phyloP scores from a whole-genome alignment of 2,797 vertebrate species.

The Rallus crepitans region DNA sequence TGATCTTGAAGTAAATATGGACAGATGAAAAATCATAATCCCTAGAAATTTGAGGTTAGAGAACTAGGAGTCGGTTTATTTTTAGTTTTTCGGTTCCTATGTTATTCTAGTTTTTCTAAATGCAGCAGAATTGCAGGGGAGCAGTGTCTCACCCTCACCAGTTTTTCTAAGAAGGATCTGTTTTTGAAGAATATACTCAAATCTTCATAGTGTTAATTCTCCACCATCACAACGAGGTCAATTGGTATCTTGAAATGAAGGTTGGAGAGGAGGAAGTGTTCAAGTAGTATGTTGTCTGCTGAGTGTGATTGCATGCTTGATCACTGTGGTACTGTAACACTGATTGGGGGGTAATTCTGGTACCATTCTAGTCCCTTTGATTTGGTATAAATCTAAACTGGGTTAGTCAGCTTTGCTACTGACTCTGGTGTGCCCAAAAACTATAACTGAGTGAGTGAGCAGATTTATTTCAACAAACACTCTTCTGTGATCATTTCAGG shows the following conservation, averaged over 20 bases:
- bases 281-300: neutral
- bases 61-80: neutral
- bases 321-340: neutral
- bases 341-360: neutral
- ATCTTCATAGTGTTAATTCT: neutral
- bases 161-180: neutral
- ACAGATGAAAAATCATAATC: neutral
- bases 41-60: neutral
- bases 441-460: neutral
- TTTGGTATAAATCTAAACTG: neutral
- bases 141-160: neutral
- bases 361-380: neutral
- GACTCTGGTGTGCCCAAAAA: neutral
- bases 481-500: constrained; percentile 77
- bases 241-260: neutral
- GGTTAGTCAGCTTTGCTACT: neutral
- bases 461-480: neutral
- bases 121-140: neutral
- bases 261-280: neutral
- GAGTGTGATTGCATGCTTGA: neutral
- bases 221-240: neutral
- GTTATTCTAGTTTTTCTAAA: neutral
- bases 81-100: neutral
- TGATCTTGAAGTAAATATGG: neutral
- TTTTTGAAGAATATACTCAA: accelerated